Percentiles rank a stretch among this genome's conserved stretches.
Evolutionary conservation across 2,888 invertebrate genomes (phyloP).

Genomic region (Candidula unifasciata): DNA sequence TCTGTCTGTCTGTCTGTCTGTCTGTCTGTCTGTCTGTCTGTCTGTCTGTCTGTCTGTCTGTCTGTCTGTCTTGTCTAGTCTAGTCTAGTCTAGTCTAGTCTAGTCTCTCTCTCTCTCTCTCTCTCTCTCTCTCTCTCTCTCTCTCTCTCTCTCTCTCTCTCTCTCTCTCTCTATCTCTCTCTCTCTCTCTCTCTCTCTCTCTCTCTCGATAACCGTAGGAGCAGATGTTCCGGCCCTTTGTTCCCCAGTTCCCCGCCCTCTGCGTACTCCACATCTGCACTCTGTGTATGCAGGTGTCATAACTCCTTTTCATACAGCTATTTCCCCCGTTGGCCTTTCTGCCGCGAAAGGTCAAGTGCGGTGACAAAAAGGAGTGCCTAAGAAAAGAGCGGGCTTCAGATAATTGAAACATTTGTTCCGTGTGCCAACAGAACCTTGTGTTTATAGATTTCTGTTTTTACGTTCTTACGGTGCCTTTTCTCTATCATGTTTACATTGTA

Average conservation of each 20-base stretch:
- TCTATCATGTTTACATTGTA: no score
- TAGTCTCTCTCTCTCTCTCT: conserved; percentile 9
- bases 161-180: not conserved
- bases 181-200: not conserved
- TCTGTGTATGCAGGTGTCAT: conserved; percentile 35
- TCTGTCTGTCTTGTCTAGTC: no score
- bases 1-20: conserved; percentile 13
- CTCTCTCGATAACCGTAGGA: not conserved
- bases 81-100: no score
- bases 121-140: not conserved
- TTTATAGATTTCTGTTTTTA: no score
- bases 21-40: no score
- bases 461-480: no score
- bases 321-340: conserved; percentile 37
- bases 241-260: not conserved
- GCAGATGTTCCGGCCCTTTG: conserved; percentile 10
- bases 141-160: conserved; percentile 6
- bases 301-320: conserved; percentile 37
- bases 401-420: no score
- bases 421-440: no score
- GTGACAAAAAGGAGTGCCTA: conserved; percentile 2
- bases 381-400: no score
- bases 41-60: no score
- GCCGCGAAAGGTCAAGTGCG: conserved; percentile 33
- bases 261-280: conserved; percentile 9